A percentile compares a stretch with the other conserved stretches of the same genome.
These are phyloP conservation scores for Proisotoma minuta DNA, from an alignment of 2,888 invertebrate genomes.

Conservation along the genomic window DNA sequence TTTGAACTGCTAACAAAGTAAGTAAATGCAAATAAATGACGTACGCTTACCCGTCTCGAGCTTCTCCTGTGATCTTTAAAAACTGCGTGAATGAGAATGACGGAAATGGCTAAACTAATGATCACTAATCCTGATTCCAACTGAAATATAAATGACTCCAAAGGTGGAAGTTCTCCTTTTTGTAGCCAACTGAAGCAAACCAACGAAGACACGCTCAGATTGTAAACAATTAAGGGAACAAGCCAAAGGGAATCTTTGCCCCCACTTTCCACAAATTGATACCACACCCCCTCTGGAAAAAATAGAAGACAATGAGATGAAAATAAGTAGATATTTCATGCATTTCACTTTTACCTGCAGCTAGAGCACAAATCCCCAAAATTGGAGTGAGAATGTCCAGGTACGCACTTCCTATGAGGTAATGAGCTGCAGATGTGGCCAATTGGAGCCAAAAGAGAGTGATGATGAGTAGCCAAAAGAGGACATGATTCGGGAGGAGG, in stretches of 20 bases:
- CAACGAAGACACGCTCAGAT: background rate
- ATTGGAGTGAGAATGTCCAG: background rate
- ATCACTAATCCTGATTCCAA: too few species aligned
- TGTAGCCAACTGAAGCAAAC: too few species aligned
- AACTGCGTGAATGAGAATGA: too few species aligned
- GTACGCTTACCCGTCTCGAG: too few species aligned
- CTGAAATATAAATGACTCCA: too few species aligned
- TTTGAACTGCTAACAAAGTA: too few species aligned
- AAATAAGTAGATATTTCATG: background rate
- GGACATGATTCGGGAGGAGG: background rate
- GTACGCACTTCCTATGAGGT: background rate
- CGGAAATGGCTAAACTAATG: too few species aligned
- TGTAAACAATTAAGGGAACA: slow-evolving; percentile 20
- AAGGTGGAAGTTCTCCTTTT: too few species aligned
- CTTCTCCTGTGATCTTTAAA: too few species aligned
- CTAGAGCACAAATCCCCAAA: background rate
- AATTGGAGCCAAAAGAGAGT: background rate
- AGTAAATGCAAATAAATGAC: too few species aligned
- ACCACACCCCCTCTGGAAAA: slow-evolving; percentile 1
- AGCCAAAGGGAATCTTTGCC: slow-evolving; percentile 11
- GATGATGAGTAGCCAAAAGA: background rate
- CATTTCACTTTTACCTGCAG: background rate
- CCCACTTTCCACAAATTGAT: background rate
- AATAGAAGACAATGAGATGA: background rate
- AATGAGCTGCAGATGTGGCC: background rate